Evolutionary conservation across 2,113 vertebrate species (phyloP), one percentile per base, ranked within the genome.

Genomic region (Rattus rattus): DNA sequence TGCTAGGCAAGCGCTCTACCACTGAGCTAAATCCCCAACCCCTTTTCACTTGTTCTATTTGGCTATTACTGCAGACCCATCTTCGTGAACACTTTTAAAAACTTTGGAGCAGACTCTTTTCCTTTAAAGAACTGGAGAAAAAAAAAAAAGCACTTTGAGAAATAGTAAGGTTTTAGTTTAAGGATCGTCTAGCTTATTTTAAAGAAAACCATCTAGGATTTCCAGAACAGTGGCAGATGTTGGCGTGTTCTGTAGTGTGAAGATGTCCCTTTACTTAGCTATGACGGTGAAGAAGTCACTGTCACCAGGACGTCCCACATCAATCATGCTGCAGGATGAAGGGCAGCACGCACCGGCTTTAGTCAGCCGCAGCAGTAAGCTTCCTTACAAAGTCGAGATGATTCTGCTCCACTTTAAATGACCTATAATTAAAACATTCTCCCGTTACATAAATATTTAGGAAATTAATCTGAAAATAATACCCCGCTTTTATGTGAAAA

Each of bases 401-500:
- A 94, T 49, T 77, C 75, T 89, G 33, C 28, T 81, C 87, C 75
- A 24, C 63, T 63, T 16, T 67, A 87, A 85, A 36, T 30, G 11
- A 47, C 88, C 43, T 63, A 75, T 7, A 22, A 91, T 36, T 94
- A 77, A 88, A 92, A 80, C 17, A 39, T 75, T 88, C 85, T 83
- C 72, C 61, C 73, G 85, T 91, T 89, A 85, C 28, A 36, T 61
- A 56, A 43, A 69, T 52, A 83, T 95, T 88, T 96, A 69, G 36
- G 72, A 95, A 94, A 95, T 94, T n/a, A 85, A 75, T 65, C 56
- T 73, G 6, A 84, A 93, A 91, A 72, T 77, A 63, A 70, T 7
- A 77, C 47, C 6, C 69, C 70, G 61, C 47, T 24, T 75, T 91
- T 69, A 47, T 20, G 28, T 52, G 39, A 54, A 89, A 92, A 94